Conservation (phyloP, 2,888 invertebrate species). For the Drosophila histrio region DNA sequence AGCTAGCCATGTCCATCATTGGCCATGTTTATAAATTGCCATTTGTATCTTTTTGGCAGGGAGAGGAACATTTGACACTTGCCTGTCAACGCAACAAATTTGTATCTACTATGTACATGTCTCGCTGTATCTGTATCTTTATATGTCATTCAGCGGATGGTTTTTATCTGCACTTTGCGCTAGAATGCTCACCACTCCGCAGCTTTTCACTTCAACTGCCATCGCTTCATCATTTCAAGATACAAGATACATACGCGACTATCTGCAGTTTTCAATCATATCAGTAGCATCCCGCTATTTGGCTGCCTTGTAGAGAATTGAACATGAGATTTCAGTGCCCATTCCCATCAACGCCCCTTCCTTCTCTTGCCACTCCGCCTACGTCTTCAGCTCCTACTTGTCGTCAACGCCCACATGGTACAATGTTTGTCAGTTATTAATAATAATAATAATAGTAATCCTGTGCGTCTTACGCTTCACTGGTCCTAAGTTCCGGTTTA, state of each 20-base stretch:
- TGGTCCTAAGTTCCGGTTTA: slow-evolving; percentile 68
- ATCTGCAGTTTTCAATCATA: slow-evolving; percentile 47
- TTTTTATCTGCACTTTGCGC: slow-evolving; percentile 77
- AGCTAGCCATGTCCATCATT: slow-evolving; percentile 57
- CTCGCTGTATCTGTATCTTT: slow-evolving; percentile 35
- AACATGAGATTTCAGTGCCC: slow-evolving; percentile 2
- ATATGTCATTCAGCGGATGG: slow-evolving; percentile 31
- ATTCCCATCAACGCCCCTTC: not conserved
- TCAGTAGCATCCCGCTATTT: slow-evolving; percentile 36
- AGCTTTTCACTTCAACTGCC: slow-evolving; percentile 61
- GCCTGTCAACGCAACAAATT: slow-evolving; percentile 73
- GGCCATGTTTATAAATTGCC: slow-evolving; percentile 73
- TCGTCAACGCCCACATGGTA: slow-evolving; percentile 15
- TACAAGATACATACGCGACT: slow-evolving; percentile 7
- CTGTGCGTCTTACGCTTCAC: slow-evolving; percentile 61
- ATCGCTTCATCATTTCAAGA: slow-evolving; percentile 52
- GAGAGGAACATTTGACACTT: slow-evolving; percentile 65
- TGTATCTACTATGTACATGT: slow-evolving; percentile 53
- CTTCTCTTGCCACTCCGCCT: not conserved
- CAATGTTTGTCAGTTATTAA: slow-evolving; percentile 56
- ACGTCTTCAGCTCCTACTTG: slow-evolving; percentile 20
- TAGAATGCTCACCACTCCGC: slow-evolving; percentile 67
- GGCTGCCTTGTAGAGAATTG: slow-evolving; percentile 37
- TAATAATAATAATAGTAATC: slow-evolving; percentile 60
- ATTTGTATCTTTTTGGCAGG: slow-evolving; percentile 61